Percentiles rank a stretch among this genome's conserved stretches.
Evolutionary conservation across 1,140 invertebrate species (phyloP).

Genomic region (Aphelenchoides fujianensis): DNA sequence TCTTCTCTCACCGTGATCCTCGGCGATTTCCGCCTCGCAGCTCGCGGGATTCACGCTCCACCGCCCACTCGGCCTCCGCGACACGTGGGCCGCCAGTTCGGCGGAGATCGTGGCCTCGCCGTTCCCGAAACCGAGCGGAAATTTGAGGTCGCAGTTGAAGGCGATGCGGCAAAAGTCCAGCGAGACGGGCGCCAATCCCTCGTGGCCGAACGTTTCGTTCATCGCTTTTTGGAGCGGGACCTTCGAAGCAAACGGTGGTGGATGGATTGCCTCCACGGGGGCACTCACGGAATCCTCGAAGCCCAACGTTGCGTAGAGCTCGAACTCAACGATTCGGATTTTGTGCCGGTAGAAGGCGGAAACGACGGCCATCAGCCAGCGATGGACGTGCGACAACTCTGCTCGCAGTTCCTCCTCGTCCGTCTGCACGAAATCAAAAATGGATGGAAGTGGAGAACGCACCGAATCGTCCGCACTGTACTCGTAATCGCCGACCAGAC

Average conservation of each 20-base stretch:
- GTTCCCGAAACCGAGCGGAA: neutral
- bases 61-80: neutral
- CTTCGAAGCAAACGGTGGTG: neutral
- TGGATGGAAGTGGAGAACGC: neutral
- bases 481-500: neutral
- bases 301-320: neutral
- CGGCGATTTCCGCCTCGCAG: neutral
- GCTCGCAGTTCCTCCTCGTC: neutral
- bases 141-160: neutral
- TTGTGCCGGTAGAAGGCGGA: neutral
- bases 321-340: conserved; percentile 7
- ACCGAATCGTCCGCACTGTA: neutral
- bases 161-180: neutral
- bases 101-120: neutral
- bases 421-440: neutral
- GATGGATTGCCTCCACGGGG: too few species aligned
- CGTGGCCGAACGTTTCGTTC: conserved; percentile 8
- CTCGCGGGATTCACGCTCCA: neutral
- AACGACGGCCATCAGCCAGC: neutral
- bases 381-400: neutral
- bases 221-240: neutral
- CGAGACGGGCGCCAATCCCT: neutral
- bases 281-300: neutral
- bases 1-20: neutral
- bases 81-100: neutral